Evolutionary conservation across 2,797 vertebrate species (phyloP).

Genomic region (Crocodylus rhombifer): DNA sequence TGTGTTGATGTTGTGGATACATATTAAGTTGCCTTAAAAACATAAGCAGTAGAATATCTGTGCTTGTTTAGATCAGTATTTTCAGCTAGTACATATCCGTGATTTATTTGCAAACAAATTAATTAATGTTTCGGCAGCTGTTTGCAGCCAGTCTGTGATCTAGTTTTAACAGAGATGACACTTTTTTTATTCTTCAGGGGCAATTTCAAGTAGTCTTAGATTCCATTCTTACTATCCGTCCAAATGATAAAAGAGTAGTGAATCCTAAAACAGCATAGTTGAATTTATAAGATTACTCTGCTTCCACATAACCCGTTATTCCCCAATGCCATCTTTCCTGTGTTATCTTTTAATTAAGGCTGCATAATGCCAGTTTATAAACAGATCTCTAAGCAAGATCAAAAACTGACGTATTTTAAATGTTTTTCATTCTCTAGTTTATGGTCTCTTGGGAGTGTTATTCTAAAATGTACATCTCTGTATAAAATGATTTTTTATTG

Average conservation of each 20-base stretch:
- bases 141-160: constrained; percentile 89
- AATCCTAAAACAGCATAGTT: constrained; percentile 74
- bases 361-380: constrained; percentile 81
- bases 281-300: constrained; percentile 75
- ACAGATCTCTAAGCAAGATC: constrained; percentile 81
- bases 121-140: constrained; percentile 96
- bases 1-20: constrained; percentile 47
- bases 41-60: constrained; percentile 65
- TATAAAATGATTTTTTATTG: constrained; percentile 71
- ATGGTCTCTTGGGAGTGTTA: constrained; percentile 74
- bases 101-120: constrained; percentile 94
- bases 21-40: constrained; percentile 55
- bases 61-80: constrained; percentile 80
- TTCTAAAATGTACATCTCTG: constrained; percentile 76
- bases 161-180: constrained; percentile 82
- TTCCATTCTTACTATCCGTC: constrained; percentile 77
- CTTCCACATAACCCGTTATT: constrained; percentile 59
- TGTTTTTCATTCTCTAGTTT: constrained; percentile 77
- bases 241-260: constrained; percentile 78
- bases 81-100: constrained; percentile 79
- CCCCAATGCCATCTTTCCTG: constrained; percentile 69
- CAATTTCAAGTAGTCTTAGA: constrained; percentile 76
- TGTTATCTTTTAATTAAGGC: constrained; percentile 82
- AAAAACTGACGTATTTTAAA: constrained; percentile 80
- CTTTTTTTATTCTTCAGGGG: constrained; percentile 79